A percentile compares a stretch with the other conserved stretches of the same genome.
Evolutionary conservation across 2,797 vertebrate genomes (phyloP).

Genomic region (Pteropus rufus): DNA sequence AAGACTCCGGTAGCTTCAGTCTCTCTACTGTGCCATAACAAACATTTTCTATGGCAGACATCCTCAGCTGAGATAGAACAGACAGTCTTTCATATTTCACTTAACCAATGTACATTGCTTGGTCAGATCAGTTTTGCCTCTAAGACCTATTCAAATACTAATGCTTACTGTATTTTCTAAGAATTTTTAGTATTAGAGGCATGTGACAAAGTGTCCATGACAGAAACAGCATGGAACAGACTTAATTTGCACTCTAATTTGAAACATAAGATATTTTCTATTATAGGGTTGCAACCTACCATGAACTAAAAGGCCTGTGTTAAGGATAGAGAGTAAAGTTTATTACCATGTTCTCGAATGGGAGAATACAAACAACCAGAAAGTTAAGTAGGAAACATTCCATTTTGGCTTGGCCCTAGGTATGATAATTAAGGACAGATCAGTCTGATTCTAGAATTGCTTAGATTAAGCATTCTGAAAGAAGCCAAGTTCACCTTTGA

Average conservation of each 20-base stretch:
- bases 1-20: conserved; percentile 20
- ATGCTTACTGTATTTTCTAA: conserved; percentile 39
- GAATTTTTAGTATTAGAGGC: neutral
- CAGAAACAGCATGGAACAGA: neutral
- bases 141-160: conserved; percentile 2
- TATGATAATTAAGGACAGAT: neutral
- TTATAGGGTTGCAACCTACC: neutral
- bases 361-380: neutral
- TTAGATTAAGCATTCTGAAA: conserved; percentile 13
- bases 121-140: conserved; percentile 26
- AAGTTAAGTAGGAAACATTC: neutral
- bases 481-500: neutral
- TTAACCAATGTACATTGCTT: conserved; percentile 16
- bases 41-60: conserved; percentile 73
- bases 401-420: neutral
- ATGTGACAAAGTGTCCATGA: neutral
- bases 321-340: neutral
- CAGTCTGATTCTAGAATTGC: neutral
- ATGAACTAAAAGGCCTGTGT: neutral
- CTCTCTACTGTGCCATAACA: conserved; percentile 56
- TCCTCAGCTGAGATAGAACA: conserved; percentile 50
- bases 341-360: neutral
- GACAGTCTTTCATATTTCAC: conserved; percentile 57
- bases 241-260: neutral
- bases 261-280: neutral